Base-by-base conservation (phyloP, 2,113 vertebrate genomes). In the Tragelaphus imberbis region DNA sequence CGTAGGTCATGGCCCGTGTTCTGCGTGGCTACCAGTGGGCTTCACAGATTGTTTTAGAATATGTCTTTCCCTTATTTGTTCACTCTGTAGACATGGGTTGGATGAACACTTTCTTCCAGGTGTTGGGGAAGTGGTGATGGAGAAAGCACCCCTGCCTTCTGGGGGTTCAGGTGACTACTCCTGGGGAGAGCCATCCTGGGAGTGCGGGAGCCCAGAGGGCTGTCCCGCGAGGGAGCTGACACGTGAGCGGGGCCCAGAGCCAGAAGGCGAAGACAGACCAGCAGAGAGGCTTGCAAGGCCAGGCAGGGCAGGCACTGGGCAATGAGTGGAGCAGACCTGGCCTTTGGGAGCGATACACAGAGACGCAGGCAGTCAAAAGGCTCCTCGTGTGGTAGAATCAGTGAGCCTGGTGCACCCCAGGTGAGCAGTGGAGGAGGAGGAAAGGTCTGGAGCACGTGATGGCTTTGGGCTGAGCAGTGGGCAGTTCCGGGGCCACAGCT, bases 1-100 rank as follows among this genome's bases (percentile, higher is more conserved):
- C 2, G 12, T 4, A 33, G 40, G 28, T 40, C 59, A 40, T 0
- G 2, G 44, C 56, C 30, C 8, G 6, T 49, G 56, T 12, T 28
- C 51, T 56, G 27, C 44, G 51, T 7, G 5, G 59, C 79, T 49
- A 23, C 90, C 23, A 3, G 59, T 0, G 9, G 16, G n/a, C 17
- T 6, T 0, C 15, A 17, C 27, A 28, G 14, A 14, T 16, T 68
- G 63, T n/a, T 27, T 47, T 17, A 40, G 65, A 28, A 49, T 15
- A 25, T 56, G 16, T 51, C 33, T 5, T 11, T 65, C 15, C 10
- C 27, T 51, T 40, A 65, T 21, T 71, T 21, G n/a, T 51, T 84
- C 19, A 47, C 49, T 27, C 55, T 47, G 8, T 47, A 61, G 25
- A 47, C 61, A 7, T 3, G 4, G 5, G n/a, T 9, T 21, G 55